These are phyloP conservation scores for Helogale parvula DNA, from an alignment of 2,113 vertebrate genomes.

Conservation along the genomic window DNA sequence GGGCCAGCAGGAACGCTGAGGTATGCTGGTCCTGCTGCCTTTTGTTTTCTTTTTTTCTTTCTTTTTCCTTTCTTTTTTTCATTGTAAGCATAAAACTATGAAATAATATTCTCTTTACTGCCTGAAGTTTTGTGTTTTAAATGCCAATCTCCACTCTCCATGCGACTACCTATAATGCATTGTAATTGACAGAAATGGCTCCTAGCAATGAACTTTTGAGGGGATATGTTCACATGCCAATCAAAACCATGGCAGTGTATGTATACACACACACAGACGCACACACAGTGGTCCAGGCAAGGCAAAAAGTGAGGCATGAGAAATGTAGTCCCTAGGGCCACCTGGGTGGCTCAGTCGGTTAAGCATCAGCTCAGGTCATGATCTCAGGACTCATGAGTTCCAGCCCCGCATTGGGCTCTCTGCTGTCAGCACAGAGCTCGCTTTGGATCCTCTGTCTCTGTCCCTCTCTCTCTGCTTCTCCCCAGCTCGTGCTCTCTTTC, in stretches of 20 bases:
- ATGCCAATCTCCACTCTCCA: background rate
- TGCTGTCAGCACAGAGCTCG: no score
- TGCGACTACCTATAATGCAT: background rate
- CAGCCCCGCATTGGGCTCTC: no score
- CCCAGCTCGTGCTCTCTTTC: no score
- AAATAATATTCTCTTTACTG: background rate
- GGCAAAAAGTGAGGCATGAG: background rate
- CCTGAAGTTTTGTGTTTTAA: background rate
- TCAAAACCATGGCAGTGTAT: background rate
- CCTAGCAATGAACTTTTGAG: background rate
- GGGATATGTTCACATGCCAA: background rate
- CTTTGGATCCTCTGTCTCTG: no score
- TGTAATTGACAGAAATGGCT: background rate
- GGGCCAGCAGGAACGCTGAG: no score
- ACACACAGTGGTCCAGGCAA: background rate
- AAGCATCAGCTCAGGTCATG: no score
- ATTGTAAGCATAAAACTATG: background rate
- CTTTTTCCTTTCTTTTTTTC: background rate
- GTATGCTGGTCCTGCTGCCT: background rate
- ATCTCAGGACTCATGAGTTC: no score
- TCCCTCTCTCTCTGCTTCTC: no score
- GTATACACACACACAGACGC: rapidly evolving
- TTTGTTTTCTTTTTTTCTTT: no score
- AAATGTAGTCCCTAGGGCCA: background rate
- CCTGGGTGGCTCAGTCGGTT: no score